Evolutionary conservation across 2,113 vertebrate genomes (phyloP).

Genomic region (Coptodon bakossiorum): DNA sequence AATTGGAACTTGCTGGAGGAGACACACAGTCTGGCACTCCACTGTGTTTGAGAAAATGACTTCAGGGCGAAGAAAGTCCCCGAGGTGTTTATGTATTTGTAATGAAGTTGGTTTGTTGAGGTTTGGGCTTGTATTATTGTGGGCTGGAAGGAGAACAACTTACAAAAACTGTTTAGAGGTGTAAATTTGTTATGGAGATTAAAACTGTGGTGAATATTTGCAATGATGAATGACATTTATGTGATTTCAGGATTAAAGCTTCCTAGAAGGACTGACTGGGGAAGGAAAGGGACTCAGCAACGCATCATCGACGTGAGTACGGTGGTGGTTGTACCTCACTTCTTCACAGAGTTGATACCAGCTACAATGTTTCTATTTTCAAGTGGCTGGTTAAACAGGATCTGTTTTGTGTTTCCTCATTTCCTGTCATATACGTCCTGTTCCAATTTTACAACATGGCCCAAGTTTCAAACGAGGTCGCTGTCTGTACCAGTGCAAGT

Average conservation of each 20-base stretch:
- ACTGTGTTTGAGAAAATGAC: conserved; percentile 1
- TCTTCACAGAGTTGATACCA: not conserved
- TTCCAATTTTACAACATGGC: not conserved
- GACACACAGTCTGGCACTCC: not conserved
- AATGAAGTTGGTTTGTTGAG: not conserved
- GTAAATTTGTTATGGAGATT: not conserved
- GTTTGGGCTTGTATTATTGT: not conserved
- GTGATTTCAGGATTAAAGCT: not conserved
- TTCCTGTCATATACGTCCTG: not conserved
- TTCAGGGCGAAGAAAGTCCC: not conserved
- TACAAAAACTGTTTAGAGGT: not conserved
- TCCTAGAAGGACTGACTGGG: not conserved
- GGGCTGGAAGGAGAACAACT: not conserved
- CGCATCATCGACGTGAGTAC: not conserved
- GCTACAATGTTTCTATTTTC: not conserved
- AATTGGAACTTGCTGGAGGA: not conserved
- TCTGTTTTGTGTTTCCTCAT: not conserved
- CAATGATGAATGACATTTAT: not conserved
- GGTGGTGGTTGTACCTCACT: not conserved
- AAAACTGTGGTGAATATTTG: not conserved
- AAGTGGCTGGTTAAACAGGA: not conserved
- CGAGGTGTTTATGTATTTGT: not conserved
- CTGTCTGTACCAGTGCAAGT: not conserved
- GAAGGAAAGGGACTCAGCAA: not conserved
- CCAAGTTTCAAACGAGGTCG: not conserved